Evolutionary conservation across 2,888 invertebrate genomes (phyloP).

Genomic region (Chrysodeixis includens): DNA sequence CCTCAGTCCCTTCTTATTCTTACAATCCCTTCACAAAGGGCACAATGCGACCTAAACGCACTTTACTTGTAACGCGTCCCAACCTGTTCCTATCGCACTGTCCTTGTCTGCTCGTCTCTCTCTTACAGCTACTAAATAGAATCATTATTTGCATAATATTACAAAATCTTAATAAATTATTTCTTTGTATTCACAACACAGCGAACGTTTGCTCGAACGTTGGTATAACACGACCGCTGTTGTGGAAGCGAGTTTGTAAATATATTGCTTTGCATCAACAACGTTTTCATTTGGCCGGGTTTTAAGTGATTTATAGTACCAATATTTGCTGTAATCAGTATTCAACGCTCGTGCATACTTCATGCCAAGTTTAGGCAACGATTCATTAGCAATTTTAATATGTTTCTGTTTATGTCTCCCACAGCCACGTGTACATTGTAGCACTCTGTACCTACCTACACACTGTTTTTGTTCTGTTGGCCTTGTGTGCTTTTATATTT

Average conservation of each 20-base stretch:
- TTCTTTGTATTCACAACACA: slow-evolving; percentile 34
- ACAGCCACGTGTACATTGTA: slow-evolving; percentile 69
- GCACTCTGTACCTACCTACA: slow-evolving; percentile 16
- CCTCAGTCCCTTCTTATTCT: slow-evolving; percentile 60
- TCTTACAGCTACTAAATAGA: not conserved
- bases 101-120: slow-evolving; percentile 15
- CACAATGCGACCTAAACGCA: slow-evolving; percentile 56
- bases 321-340: slow-evolving; percentile 70
- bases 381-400: slow-evolving; percentile 84
- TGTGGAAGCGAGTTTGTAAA: slow-evolving; percentile 33
- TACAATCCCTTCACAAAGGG: slow-evolving; percentile 59
- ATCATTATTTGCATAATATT: not conserved
- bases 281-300: slow-evolving; percentile 54
- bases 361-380: slow-evolving; percentile 80
- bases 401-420: slow-evolving; percentile 75
- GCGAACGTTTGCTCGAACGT: slow-evolving; percentile 41
- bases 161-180: slow-evolving; percentile 1
- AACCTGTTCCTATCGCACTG: slow-evolving; percentile 57
- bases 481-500: slow-evolving; percentile 55
- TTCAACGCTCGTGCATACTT: slow-evolving; percentile 71
- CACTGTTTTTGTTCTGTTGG: slow-evolving; percentile 46
- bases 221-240: slow-evolving; percentile 28
- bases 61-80: slow-evolving; percentile 49
- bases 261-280: slow-evolving; percentile 34
- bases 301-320: slow-evolving; percentile 51